Percentiles rank a stretch among this genome's conserved stretches.
Evolutionary conservation across 92 coral and sea anemone genomes (phyloP).

Genomic region (Ricordea florida): DNA sequence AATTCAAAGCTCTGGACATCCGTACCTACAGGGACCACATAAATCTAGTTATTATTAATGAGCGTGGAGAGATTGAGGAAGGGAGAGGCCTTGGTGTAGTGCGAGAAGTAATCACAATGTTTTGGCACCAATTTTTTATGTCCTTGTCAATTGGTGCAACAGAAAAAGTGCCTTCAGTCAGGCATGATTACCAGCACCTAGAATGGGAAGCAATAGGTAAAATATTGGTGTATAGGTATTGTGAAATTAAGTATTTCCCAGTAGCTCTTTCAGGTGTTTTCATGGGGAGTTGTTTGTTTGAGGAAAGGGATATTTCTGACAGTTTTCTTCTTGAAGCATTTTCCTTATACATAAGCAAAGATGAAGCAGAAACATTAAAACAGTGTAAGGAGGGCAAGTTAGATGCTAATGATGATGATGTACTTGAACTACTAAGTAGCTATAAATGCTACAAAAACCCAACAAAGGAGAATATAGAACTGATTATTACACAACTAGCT

Average conservation of each 20-base stretch:
- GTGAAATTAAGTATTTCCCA: conserved; percentile 12
- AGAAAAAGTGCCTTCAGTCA: conserved; percentile 25
- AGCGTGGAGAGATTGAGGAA: conserved; percentile 13
- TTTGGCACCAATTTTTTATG: conserved; percentile 16
- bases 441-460: conserved; percentile 33
- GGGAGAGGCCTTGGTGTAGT: conserved; percentile 16
- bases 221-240: conserved; percentile 21
- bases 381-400: conserved; percentile 29
- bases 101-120: conserved; percentile 19
- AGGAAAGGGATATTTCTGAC: no score
- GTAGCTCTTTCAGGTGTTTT: background rate
- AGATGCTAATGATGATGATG: conserved; percentile 37
- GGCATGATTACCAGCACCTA: conserved; percentile 23
- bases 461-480: conserved; percentile 47
- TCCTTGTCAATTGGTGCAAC: conserved; percentile 18
- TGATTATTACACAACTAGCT: conserved; percentile 48
- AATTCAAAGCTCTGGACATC: conserved; percentile 34
- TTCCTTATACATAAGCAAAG: conserved; percentile 14
- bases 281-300: conserved; percentile 7
- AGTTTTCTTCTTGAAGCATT: no score
- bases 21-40: background rate
- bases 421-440: conserved; percentile 38
- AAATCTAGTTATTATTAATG: conserved; percentile 7
- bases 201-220: conserved; percentile 34
- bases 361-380: conserved; percentile 36